phyloP scores from a whole-genome alignment of 2,888 invertebrate genomes.

The Rambutsinella grinnellia region DNA sequence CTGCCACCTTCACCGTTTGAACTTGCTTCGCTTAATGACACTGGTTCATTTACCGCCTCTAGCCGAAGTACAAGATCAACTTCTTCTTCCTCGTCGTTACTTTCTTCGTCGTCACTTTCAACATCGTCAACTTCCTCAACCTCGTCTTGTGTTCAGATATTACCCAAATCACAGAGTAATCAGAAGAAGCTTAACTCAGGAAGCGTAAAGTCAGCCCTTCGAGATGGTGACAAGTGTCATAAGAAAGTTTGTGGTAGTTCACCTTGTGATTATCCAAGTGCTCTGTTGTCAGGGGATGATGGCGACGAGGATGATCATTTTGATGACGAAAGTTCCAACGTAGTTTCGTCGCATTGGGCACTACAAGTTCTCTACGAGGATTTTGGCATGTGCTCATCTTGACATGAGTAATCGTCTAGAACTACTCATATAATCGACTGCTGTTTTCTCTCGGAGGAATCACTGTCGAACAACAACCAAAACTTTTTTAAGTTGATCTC shows the following conservation, averaged over 20 bases:
- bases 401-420: conserved; percentile 40
- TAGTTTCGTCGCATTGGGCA: conserved; percentile 47
- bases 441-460: background rate
- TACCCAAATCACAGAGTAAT: conserved; percentile 3
- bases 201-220: conserved; percentile 14
- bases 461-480: conserved; percentile 14
- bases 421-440: background rate
- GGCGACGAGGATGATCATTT: background rate
- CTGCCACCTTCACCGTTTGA: conserved; percentile 47
- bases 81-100: conserved; percentile 38
- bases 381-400: conserved; percentile 45
- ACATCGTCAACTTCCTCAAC: conserved; percentile 30
- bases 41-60: conserved; percentile 5
- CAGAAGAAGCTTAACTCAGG: conserved; percentile 12
- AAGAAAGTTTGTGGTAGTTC: conserved; percentile 50
- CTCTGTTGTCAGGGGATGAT: conserved; percentile 12
- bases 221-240: conserved; percentile 44
- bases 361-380: conserved; percentile 51
- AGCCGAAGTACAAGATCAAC: conserved; percentile 51
- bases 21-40: conserved; percentile 36
- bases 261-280: conserved; percentile 48
- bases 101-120: conserved; percentile 36
- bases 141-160: background rate
- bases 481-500: conserved; percentile 31
- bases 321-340: conserved; percentile 1